Evolutionary conservation across 2,113 vertebrate species (phyloP).

Genomic region (Morone saxatilis): DNA sequence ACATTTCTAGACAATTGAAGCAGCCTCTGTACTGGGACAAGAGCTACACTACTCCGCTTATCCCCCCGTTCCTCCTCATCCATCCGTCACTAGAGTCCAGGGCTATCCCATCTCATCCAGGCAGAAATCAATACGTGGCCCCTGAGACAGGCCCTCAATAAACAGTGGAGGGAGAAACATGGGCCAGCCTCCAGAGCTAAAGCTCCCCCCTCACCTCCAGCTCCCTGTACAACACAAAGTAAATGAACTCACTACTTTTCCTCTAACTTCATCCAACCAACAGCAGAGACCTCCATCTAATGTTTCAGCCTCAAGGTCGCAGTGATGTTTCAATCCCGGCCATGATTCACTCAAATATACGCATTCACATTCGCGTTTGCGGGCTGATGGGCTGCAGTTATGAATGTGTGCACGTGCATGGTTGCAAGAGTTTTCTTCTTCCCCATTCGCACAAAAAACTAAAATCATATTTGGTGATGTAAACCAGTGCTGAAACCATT

Average conservation of each 20-base stretch:
- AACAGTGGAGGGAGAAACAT: constrained; percentile 78
- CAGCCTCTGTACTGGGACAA: constrained; percentile 52
- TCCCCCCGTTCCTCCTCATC: constrained; percentile 65
- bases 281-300: constrained; percentile 43
- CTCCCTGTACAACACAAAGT: constrained; percentile 72
- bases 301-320: constrained; percentile 73
- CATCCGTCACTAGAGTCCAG: constrained; percentile 74
- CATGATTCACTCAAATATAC: constrained; percentile 57
- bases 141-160: constrained; percentile 79
- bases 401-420: background rate
- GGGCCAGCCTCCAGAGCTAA: constrained; percentile 68
- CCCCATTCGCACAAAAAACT: background rate
- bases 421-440: background rate
- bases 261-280: constrained; percentile 79
- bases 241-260: constrained; percentile 80
- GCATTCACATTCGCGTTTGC: constrained; percentile 11
- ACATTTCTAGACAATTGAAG: constrained; percentile 46
- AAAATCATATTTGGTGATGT: background rate
- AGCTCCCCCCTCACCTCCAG: constrained; percentile 36
- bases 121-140: constrained; percentile 81
- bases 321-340: constrained; percentile 39
- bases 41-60: constrained; percentile 64
- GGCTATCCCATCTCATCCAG: constrained; percentile 81
- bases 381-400: constrained; percentile 26
- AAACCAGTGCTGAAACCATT: background rate